phyloP scores from a whole-genome alignment of 2,113 vertebrate genomes.

The Trichechus manatus region DNA sequence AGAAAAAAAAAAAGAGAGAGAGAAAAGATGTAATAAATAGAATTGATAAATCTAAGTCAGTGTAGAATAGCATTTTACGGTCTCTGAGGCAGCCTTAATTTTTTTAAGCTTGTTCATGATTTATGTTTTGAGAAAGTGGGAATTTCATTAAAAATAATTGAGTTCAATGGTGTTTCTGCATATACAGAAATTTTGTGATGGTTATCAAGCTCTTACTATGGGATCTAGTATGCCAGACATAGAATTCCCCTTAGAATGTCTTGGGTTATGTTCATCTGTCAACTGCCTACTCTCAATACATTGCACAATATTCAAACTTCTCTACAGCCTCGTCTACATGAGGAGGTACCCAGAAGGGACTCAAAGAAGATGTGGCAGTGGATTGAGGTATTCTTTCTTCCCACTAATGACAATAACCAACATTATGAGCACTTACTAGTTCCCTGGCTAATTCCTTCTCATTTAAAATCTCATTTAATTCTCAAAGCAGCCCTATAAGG shows the following conservation, averaged over 20 bases:
- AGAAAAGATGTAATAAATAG: background rate
- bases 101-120: constrained; percentile 60
- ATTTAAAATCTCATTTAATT: background rate
- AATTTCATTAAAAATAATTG: constrained; percentile 67
- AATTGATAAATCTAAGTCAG: constrained; percentile 17
- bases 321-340: background rate
- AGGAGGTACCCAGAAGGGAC: background rate
- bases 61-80: constrained; percentile 40
- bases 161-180: constrained; percentile 20
- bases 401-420: background rate
- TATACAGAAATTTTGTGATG: constrained; percentile 20
- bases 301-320: background rate
- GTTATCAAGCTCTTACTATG: background rate
- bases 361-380: background rate
- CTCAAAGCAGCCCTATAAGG: background rate
- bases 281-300: background rate
- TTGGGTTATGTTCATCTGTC: background rate
- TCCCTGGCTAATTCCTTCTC: background rate
- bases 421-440: background rate
- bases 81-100: constrained; percentile 13
- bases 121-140: constrained; percentile 44
- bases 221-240: background rate
- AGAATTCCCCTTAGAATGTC: background rate
- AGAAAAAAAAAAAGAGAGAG: too few species aligned
- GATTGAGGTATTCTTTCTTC: background rate